Conservation (phyloP, 2,797 vertebrate species). For the Sebastes taczanowskii region DNA sequence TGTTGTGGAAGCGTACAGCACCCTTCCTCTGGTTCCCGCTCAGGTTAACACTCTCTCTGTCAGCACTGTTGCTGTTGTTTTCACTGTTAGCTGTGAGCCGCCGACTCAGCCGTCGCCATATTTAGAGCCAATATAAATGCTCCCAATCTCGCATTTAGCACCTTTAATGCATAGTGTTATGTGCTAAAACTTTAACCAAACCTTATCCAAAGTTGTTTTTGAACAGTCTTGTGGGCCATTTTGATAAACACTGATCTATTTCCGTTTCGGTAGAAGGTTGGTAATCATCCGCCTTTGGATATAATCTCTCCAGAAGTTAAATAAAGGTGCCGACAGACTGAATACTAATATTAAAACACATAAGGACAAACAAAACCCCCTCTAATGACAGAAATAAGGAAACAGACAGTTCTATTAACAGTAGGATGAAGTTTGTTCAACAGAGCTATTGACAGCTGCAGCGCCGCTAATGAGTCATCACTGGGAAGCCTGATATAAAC, state of each 20-base stretch:
- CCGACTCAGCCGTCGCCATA: too few relatives aligned
- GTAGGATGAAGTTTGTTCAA: not conserved
- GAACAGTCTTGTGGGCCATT: not conserved
- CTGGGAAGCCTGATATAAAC: slow-evolving; percentile 11
- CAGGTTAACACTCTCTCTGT: too few relatives aligned
- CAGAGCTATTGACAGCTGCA: slow-evolving; percentile 4
- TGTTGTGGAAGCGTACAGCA: too few relatives aligned
- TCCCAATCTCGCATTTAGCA: too few relatives aligned
- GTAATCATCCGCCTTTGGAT: not conserved
- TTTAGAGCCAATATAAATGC: too few relatives aligned
- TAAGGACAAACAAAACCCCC: not conserved
- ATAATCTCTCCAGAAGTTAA: not conserved
- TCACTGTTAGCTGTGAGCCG: too few relatives aligned
- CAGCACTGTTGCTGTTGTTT: too few relatives aligned
- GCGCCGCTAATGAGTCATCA: slow-evolving; percentile 33
- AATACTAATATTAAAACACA: slow-evolving; percentile 1
- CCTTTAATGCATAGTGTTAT: not conserved
- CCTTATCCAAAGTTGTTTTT: not conserved
- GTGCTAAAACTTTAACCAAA: not conserved
- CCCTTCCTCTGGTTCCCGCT: too few relatives aligned
- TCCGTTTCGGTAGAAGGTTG: not conserved
- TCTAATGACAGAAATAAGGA: not conserved
- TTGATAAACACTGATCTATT: not conserved
- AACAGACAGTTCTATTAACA: not conserved
- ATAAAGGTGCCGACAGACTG: not conserved